Evolutionary conservation across 2,888 invertebrate genomes (phyloP).

Genomic region (Phlogophora meticulosa): DNA sequence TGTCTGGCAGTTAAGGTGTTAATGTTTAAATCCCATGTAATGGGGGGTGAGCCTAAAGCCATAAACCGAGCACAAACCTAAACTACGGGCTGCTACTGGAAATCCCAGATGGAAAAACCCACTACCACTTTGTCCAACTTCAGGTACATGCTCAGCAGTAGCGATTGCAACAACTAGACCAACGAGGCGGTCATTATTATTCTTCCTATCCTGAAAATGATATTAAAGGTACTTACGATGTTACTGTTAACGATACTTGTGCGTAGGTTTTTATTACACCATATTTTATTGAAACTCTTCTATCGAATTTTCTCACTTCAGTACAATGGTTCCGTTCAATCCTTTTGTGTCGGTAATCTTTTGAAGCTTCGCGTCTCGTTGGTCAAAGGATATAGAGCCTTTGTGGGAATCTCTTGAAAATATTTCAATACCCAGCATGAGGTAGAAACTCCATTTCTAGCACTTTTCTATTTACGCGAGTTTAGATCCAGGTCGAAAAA

Average conservation of each 20-base stretch:
- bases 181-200: too few relatives aligned
- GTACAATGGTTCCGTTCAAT: conserved; percentile 33
- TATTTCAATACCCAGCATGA: conserved; percentile 25
- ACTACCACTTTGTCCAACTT: too few relatives aligned
- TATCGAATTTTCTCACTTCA: conserved; percentile 10
- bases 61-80: too few relatives aligned
- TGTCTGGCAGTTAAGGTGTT: too few relatives aligned
- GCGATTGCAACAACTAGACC: too few relatives aligned
- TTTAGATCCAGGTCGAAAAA: conserved; percentile 3
- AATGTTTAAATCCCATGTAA: too few relatives aligned
- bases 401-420: conserved; percentile 40
- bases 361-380: conserved; percentile 44
- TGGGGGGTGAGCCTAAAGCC: too few relatives aligned
- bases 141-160: too few relatives aligned
- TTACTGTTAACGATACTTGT: conserved; percentile 2
- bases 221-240: conserved; percentile 8
- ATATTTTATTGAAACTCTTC: conserved; percentile 21
- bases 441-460: background rate
- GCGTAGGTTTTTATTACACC: background rate
- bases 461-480: background rate
- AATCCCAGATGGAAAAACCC: too few relatives aligned
- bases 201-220: too few relatives aligned
- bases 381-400: conserved; percentile 52
- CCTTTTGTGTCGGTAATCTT: conserved; percentile 52
- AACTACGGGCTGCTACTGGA: too few relatives aligned